phyloP scores from a whole-genome alignment of 2,113 vertebrate genomes.

The Muntiacus reevesi region DNA sequence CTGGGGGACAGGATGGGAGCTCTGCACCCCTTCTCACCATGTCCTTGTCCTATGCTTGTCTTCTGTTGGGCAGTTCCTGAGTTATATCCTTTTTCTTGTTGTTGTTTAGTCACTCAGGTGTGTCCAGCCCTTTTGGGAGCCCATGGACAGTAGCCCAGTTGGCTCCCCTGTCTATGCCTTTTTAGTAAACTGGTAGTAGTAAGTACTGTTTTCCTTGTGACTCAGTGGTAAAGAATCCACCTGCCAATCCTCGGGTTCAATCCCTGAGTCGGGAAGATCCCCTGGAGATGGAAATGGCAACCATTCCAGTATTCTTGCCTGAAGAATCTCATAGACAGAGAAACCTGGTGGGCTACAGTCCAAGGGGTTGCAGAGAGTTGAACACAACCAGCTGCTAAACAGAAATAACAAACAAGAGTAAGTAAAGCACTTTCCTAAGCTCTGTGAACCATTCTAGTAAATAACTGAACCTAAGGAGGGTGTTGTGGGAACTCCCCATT shows the following conservation, averaged over 20 bases:
- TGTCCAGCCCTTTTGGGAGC: neutral
- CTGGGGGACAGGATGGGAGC: neutral
- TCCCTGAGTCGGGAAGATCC: neutral
- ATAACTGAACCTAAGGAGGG: neutral
- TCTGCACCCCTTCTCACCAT: neutral
- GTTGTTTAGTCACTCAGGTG: neutral
- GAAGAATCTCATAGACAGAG: neutral
- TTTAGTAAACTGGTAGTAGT: neutral
- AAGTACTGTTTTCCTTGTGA: neutral
- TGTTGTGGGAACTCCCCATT: neutral
- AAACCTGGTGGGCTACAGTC: neutral
- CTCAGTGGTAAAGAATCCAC: neutral
- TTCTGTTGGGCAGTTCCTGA: neutral
- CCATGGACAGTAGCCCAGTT: neutral
- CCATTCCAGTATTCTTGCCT: neutral
- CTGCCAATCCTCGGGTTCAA: neutral
- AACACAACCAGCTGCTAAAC: neutral
- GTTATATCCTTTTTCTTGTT: neutral
- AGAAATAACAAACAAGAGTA: neutral
- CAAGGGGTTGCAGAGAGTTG: neutral
- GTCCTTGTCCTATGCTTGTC: neutral
- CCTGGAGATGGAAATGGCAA: neutral
- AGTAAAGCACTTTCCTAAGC: neutral
- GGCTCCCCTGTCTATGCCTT: neutral
- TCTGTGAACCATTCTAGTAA: neutral